A percentile compares a stretch with the other conserved stretches of the same genome.
Conservation (phyloP, 2,113 vertebrate genomes). For the Acrocephalus kingi region DNA sequence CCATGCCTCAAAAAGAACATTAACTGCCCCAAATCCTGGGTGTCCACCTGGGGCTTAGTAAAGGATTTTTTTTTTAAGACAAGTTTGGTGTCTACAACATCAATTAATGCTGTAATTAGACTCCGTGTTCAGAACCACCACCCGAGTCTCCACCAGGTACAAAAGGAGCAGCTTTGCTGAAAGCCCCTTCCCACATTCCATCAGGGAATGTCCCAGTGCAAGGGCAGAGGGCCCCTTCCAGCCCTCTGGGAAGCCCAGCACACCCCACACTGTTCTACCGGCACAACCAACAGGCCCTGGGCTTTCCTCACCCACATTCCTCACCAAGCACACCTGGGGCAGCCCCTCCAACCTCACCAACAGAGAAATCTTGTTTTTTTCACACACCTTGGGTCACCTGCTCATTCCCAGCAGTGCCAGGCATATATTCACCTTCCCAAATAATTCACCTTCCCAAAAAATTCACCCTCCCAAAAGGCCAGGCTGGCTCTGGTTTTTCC, state of each 20-base stretch:
- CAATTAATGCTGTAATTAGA: not conserved
- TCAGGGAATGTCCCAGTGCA: accelerated
- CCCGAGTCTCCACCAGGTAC: not conserved
- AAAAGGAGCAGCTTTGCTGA: not conserved
- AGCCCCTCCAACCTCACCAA: not conserved
- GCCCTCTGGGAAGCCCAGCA: not conserved
- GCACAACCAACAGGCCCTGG: not conserved
- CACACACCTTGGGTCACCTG: not conserved
- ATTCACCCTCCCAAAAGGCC: not conserved
- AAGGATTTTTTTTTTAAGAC: not conserved
- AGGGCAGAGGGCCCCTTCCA: not conserved
- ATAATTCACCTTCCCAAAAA: not conserved
- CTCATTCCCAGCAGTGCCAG: not conserved
- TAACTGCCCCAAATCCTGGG: not conserved
- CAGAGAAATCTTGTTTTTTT: not conserved
- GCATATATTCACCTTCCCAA: not conserved
- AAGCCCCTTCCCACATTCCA: not conserved
- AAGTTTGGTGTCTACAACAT: not conserved
- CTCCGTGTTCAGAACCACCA: not conserved
- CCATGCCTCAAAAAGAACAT: not conserved
- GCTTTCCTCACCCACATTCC: not conserved
- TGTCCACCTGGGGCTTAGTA: not conserved
- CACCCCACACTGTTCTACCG: not conserved
- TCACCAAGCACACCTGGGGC: not conserved
- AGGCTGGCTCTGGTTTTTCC: not conserved